Percentiles rank a stretch among this genome's conserved stretches.
These are phyloP conservation scores for Elgaria multicarinata DNA, from an alignment of 2,113 vertebrate genomes.

Conservation along the genomic window DNA sequence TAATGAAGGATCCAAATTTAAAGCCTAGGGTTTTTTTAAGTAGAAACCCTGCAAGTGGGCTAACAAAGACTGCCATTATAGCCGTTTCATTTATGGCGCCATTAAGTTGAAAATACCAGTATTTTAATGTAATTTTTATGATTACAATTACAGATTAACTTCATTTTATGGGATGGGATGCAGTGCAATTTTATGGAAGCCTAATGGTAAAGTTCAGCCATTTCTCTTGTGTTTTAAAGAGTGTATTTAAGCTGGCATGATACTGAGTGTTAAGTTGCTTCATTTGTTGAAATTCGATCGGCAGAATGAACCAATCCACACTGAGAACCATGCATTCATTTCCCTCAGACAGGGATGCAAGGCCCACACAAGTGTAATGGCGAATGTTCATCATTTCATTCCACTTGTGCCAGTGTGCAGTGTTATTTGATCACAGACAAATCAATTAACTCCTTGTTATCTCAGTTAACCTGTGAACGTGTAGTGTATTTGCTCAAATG, in stretches of 20 bases:
- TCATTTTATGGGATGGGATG: slow-evolving; percentile 53
- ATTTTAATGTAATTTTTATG: slow-evolving; percentile 61
- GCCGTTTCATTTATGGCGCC: slow-evolving; percentile 27
- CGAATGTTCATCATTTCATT: background rate
- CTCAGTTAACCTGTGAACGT: background rate
- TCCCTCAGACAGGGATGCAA: background rate
- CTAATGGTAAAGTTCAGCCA: slow-evolving; percentile 53
- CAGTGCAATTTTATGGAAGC: slow-evolving; percentile 56
- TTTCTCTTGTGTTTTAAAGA: slow-evolving; percentile 55
- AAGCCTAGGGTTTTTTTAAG: background rate
- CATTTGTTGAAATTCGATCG: background rate
- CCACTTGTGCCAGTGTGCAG: background rate
- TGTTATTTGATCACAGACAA: background rate
- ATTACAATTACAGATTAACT: slow-evolving; percentile 60
- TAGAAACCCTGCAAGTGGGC: background rate
- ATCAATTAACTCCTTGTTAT: background rate
- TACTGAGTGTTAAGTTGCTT: background rate
- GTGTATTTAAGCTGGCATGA: background rate
- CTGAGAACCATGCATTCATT: slow-evolving; percentile 13
- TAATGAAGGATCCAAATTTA: slow-evolving; percentile 5
- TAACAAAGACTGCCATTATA: slow-evolving; percentile 27
- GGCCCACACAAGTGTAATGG: background rate
- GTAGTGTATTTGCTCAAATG: background rate
- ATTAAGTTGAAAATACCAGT: slow-evolving; percentile 53
- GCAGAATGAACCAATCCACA: slow-evolving; percentile 36